Evolutionary conservation across 2,888 invertebrate genomes (phyloP).

Genomic region (Machimus atricapillus): DNA sequence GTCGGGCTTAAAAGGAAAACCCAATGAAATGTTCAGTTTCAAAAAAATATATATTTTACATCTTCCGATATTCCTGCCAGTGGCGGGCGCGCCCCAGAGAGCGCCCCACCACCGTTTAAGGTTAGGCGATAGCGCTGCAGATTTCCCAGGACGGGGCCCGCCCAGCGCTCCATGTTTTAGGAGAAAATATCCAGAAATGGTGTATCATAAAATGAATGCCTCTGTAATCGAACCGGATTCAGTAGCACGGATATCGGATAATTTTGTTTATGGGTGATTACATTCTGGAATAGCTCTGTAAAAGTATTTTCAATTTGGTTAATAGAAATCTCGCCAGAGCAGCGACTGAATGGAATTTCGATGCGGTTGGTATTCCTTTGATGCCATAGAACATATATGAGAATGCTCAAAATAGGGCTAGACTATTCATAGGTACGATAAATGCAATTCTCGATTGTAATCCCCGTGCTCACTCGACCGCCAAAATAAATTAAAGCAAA

Average conservation of each 20-base stretch:
- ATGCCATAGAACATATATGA: not conserved
- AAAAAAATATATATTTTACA: constrained; percentile 46
- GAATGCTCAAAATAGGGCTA: not conserved
- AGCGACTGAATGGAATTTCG: constrained; percentile 14
- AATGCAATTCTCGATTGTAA: constrained; percentile 31
- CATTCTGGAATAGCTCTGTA: constrained; percentile 44
- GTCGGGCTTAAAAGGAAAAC: constrained; percentile 38
- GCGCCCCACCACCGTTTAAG: not conserved
- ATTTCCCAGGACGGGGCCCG: not conserved
- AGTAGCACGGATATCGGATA: constrained; percentile 43
- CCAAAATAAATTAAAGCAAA: constrained; percentile 8
- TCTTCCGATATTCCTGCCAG: constrained; percentile 22
- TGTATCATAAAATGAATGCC: constrained; percentile 33
- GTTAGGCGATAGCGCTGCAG: not conserved
- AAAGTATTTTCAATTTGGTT: constrained; percentile 47
- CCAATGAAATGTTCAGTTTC: constrained; percentile 43
- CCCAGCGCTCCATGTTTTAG: not conserved
- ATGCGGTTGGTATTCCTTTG: constrained; percentile 32
- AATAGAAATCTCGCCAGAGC: constrained; percentile 44
- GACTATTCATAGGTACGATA: constrained; percentile 8
- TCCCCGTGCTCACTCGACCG: not conserved
- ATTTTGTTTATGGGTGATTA: constrained; percentile 47
- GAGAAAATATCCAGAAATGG: constrained; percentile 34
- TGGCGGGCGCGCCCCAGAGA: not conserved
- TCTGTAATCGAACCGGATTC: constrained; percentile 33